These are phyloP conservation scores for Cyphotilapia sp. DNA, from an alignment of 2,113 vertebrate species.

Conservation along the genomic window DNA sequence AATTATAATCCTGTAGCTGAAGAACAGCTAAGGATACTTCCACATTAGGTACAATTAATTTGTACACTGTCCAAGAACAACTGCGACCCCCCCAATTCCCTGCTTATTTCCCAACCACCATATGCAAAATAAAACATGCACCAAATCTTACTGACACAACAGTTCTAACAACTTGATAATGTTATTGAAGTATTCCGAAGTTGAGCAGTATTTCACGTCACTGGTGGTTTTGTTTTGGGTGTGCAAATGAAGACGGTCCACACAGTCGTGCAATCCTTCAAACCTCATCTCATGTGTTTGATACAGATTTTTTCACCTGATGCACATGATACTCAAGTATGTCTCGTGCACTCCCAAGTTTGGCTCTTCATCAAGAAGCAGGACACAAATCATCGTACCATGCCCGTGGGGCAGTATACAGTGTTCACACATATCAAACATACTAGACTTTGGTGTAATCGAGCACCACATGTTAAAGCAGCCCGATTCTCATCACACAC, in stretches of 20 bases:
- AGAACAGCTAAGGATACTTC: background rate
- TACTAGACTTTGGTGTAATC: background rate
- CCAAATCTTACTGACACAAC: background rate
- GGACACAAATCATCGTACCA: background rate
- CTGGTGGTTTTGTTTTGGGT: background rate
- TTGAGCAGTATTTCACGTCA: background rate
- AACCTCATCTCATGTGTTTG: background rate
- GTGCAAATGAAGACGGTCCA: background rate
- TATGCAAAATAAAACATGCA: background rate
- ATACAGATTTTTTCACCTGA: background rate
- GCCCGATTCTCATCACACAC: background rate
- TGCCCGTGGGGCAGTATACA: background rate
- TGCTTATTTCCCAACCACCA: background rate
- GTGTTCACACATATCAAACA: background rate
- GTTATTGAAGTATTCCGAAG: background rate
- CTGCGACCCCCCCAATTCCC: background rate
- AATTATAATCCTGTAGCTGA: conserved; percentile 11
- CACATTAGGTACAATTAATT: background rate
- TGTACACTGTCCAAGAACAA: background rate
- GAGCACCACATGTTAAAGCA: background rate
- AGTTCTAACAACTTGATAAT: background rate
- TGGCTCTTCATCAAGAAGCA: background rate
- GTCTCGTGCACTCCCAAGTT: background rate
- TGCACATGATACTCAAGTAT: background rate
- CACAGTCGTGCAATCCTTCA: background rate